phyloP scores from a whole-genome alignment of 2,797 vertebrate species.

The Clarias pachynema region DNA sequence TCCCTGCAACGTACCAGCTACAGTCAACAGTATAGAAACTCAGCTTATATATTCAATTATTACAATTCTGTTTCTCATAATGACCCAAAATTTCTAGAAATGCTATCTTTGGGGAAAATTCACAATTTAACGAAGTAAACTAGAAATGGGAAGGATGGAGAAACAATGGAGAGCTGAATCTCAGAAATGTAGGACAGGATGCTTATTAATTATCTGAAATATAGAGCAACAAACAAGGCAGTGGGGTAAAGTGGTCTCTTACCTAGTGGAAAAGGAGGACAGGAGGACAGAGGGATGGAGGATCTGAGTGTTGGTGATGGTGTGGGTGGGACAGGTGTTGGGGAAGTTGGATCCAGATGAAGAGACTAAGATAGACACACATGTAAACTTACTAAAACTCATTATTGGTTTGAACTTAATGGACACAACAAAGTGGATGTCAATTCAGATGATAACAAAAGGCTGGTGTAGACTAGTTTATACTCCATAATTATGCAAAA shows the following conservation, averaged over 20 bases:
- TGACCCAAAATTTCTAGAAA: background rate
- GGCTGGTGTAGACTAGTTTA: background rate
- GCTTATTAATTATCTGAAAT: background rate
- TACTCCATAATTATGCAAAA: background rate
- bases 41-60: background rate
- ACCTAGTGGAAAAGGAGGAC: conserved; percentile 79
- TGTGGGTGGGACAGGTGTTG: conserved; percentile 81
- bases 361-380: conserved; percentile 69
- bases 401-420: conserved; percentile 1
- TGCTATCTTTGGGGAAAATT: background rate
- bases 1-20: background rate
- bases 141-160: conserved; percentile 5
- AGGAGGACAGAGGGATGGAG: conserved; percentile 76
- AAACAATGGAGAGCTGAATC: background rate
- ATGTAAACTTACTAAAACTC: conserved; percentile 60
- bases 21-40: background rate
- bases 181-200: background rate
- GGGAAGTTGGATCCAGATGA: conserved; percentile 78
- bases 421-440: background rate
- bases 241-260: conserved; percentile 62
- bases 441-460: background rate
- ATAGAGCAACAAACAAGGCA: background rate
- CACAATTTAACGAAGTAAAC: background rate
- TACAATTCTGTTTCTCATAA: background rate
- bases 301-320: conserved; percentile 83